Conservation (phyloP, 1,140 invertebrate genomes). For the Harpegnathos saltator region DNA sequence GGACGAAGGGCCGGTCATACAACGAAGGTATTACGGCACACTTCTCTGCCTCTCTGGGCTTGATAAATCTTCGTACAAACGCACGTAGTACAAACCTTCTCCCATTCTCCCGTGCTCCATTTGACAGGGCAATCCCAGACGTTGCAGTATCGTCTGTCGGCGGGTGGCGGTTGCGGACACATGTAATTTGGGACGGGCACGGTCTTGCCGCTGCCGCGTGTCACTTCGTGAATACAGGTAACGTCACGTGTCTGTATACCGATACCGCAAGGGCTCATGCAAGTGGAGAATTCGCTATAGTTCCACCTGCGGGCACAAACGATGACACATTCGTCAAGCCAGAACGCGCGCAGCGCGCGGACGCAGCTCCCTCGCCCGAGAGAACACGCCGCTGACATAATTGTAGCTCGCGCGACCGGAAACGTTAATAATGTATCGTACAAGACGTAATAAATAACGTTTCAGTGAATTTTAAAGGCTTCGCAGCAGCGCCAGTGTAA, state of each 20-base stretch:
- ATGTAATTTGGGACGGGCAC: conserved; percentile 95
- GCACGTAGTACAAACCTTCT: conserved; percentile 87
- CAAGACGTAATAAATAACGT: too few relatives aligned
- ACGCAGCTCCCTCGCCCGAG: neutral
- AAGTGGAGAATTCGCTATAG: conserved; percentile 93
- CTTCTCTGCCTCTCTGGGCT: neutral
- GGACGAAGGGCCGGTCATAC: too few relatives aligned
- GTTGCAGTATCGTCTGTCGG: conserved; percentile 95
- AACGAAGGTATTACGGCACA: neutral
- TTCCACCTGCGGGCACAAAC: conserved; percentile 90
- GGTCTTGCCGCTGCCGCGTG: conserved; percentile 93
- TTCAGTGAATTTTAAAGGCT: too few relatives aligned
- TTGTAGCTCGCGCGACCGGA: neutral
- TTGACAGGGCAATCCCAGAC: conserved; percentile 95
- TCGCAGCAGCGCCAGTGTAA: too few relatives aligned
- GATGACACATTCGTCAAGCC: conserved; percentile 40
- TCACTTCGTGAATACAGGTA: conserved; percentile 97
- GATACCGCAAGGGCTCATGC: conserved; percentile 96
- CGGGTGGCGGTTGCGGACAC: conserved; percentile 95
- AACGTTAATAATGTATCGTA: too few relatives aligned
- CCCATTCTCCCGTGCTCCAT: conserved; percentile 94
- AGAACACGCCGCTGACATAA: neutral
- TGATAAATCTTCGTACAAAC: neutral
- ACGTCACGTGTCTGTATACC: conserved; percentile 95
- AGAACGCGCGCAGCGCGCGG: neutral